phyloP scores from a whole-genome alignment of 2,797 vertebrate genomes.

The Helarctos malayanus region DNA sequence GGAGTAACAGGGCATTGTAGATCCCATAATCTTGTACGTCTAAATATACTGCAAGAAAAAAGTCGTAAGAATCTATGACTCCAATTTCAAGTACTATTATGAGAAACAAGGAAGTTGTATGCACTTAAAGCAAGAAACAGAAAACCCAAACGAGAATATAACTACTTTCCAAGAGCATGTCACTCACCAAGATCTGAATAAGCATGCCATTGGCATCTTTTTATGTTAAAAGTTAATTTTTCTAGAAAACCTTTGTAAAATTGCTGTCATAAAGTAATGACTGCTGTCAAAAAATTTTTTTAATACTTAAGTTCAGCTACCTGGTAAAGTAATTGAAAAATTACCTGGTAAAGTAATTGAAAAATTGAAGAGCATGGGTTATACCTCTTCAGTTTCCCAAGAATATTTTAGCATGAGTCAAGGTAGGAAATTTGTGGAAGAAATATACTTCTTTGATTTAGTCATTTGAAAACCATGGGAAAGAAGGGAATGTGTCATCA shows the following conservation, averaged over 20 bases:
- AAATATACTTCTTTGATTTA: neutral
- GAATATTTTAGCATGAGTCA: conserved; percentile 3
- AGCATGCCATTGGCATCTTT: neutral
- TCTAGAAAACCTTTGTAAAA: neutral
- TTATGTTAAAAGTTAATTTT: conserved; percentile 35
- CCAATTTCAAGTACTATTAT: neutral
- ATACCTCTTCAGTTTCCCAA: neutral
- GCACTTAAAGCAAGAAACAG: neutral
- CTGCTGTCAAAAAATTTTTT: neutral
- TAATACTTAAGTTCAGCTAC: neutral
- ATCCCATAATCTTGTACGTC: neutral
- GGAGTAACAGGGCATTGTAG: neutral
- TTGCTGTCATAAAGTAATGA: conserved; percentile 1
- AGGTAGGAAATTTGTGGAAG: neutral
- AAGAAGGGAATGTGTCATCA: neutral
- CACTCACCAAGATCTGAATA: neutral
- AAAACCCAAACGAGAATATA: neutral
- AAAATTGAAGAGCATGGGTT: neutral
- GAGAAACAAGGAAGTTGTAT: conserved; percentile 5
- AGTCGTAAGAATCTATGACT: neutral
- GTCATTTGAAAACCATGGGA: neutral
- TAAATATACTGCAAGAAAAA: conserved; percentile 45
- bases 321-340: neutral
- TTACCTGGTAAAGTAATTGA: neutral
- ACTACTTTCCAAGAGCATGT: neutral